These are phyloP conservation scores for Macquaria ambigua DNA, from an alignment of 2,113 vertebrate genomes.

Conservation along the genomic window DNA sequence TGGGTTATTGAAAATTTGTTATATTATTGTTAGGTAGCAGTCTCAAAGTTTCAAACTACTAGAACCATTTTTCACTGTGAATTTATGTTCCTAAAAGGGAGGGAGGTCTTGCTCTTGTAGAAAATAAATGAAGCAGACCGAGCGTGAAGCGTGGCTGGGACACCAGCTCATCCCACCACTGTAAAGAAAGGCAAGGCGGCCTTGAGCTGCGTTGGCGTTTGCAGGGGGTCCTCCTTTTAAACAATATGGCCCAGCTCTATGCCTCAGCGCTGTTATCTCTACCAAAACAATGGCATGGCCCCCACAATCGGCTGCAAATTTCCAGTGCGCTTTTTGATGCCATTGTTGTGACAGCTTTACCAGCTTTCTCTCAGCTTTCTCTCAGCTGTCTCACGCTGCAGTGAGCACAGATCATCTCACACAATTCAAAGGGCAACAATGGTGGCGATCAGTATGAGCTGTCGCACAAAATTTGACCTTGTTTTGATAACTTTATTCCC, in stretches of 20 bases:
- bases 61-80: neutral
- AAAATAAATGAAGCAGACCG: constrained; percentile 57
- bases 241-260: constrained; percentile 63
- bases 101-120: constrained; percentile 16
- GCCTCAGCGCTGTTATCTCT: constrained; percentile 69
- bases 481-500: constrained; percentile 53
- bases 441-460: constrained; percentile 36
- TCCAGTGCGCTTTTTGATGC: constrained; percentile 74
- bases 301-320: constrained; percentile 61
- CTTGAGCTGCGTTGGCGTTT: constrained; percentile 27
- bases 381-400: constrained; percentile 43
- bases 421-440: constrained; percentile 43
- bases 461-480: constrained; percentile 45
- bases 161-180: constrained; percentile 34
- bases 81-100: neutral
- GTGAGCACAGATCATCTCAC: constrained; percentile 40
- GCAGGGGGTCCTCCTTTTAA: constrained; percentile 66
- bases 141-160: constrained; percentile 66
- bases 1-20: neutral
- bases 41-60: neutral
- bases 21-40: neutral
- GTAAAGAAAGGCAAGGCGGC: constrained; percentile 54
- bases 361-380: constrained; percentile 55
- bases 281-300: constrained; percentile 72
- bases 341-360: constrained; percentile 75